Conservation (phyloP, 2,797 vertebrate species). For the Scleropages formosus region DNA sequence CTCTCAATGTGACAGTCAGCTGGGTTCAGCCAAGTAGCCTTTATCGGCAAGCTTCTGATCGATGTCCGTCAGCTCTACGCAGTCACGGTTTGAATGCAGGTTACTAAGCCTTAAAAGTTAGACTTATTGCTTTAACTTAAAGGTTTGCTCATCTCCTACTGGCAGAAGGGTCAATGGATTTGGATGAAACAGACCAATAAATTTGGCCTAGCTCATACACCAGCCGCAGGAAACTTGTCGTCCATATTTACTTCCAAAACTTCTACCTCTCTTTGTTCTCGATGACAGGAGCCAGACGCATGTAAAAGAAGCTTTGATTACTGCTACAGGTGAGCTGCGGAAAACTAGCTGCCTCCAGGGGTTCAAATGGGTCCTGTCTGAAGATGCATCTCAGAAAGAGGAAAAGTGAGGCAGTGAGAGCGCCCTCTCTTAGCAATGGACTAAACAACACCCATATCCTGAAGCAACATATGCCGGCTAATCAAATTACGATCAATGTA, state of each 20-base stretch:
- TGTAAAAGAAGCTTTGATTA: constrained; percentile 3
- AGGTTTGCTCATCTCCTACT: neutral
- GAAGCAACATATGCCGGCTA: neutral
- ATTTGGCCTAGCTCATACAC: neutral
- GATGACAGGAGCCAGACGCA: neutral
- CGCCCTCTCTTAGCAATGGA: neutral
- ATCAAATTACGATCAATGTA: constrained; percentile 25
- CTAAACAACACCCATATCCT: neutral
- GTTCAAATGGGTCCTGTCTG: neutral
- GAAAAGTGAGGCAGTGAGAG: neutral
- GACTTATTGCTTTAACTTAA: neutral
- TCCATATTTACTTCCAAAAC: neutral
- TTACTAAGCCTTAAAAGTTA: neutral
- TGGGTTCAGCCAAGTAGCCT: neutral
- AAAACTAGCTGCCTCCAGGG: neutral
- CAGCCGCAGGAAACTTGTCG: neutral
- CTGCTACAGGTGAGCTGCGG: neutral
- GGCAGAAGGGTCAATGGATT: neutral
- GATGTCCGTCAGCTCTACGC: neutral
- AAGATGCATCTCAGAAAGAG: neutral
- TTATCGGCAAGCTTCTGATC: neutral
- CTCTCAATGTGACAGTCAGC: neutral
- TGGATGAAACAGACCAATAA: neutral
- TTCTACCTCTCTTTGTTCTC: neutral
- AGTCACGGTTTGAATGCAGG: neutral